Conservation (phyloP, 2,797 vertebrate species). For the Molossus alvarezi region DNA sequence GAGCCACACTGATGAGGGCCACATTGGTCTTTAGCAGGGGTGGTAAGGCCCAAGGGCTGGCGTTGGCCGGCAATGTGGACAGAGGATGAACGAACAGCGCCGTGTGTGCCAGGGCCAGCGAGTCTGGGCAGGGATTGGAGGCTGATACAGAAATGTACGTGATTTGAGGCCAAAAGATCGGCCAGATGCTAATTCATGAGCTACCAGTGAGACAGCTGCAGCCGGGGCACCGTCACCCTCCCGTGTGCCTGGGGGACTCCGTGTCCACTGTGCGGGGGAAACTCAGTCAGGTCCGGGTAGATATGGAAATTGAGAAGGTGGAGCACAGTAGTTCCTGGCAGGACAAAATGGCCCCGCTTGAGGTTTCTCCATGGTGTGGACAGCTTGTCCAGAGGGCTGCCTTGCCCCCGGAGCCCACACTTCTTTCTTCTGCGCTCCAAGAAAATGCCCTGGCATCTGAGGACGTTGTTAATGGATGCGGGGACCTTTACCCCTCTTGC, state of each 20-base stretch:
- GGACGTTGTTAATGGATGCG: neutral
- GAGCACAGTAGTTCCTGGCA: too few species aligned
- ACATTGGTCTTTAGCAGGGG: neutral
- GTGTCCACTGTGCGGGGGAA: fast-evolving
- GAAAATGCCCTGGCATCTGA: neutral
- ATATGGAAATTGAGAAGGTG: fast-evolving
- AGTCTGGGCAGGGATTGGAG: neutral
- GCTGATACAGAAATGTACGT: neutral
- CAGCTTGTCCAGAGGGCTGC: neutral
- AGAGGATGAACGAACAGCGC: fast-evolving
- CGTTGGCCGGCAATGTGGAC: neutral
- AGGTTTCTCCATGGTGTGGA: fast-evolving
- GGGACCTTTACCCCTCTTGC: neutral
- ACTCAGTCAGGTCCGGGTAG: fast-evolving
- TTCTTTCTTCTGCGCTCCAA: neutral
- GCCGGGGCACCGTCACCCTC: neutral
- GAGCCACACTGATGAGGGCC: neutral
- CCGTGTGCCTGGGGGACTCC: neutral
- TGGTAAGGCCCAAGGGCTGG: neutral
- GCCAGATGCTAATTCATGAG: neutral
- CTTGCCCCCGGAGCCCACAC: neutral
- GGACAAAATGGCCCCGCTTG: fast-evolving
- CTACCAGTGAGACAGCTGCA: neutral
- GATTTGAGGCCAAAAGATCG: neutral
- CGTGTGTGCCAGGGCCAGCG: fast-evolving